Conservation (phyloP, 1,140 invertebrate species). For the Parasteatoda tepidariorum region DNA sequence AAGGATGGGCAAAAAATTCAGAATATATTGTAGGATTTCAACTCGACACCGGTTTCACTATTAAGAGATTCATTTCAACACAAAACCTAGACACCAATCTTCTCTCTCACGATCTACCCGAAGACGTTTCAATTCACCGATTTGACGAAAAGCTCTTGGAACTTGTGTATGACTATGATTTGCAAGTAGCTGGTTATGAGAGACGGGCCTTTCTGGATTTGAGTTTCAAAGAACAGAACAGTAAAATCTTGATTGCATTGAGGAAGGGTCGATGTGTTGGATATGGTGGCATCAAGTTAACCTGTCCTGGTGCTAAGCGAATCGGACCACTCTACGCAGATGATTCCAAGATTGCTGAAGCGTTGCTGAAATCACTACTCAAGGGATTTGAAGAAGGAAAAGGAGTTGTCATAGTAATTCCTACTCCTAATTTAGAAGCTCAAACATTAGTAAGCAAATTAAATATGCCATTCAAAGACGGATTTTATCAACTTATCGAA, state of each 20-base stretch:
- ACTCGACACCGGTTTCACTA: too few relatives aligned
- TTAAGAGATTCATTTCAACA: too few relatives aligned
- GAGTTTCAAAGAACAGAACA: conserved; percentile 44
- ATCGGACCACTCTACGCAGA: conserved; percentile 64
- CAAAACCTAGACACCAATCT: background rate
- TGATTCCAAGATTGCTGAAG: conserved; percentile 61
- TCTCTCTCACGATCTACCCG: background rate
- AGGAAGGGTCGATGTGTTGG: conserved; percentile 55
- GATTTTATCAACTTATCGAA: conserved; percentile 53
- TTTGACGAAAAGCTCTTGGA: conserved; percentile 1
- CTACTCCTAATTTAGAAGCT: conserved; percentile 57
- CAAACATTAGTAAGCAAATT: conserved; percentile 53
- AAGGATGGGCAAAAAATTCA: too few relatives aligned
- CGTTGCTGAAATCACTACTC: conserved; percentile 57
- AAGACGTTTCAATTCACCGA: background rate
- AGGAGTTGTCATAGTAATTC: conserved; percentile 56
- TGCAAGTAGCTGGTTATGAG: conserved; percentile 26
- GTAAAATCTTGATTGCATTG: conserved; percentile 54
- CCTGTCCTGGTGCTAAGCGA: conserved; percentile 42
- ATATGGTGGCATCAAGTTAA: conserved; percentile 58
- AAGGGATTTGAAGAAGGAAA: conserved; percentile 5
- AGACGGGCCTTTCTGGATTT: conserved; percentile 26
- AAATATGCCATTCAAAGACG: conserved; percentile 36
- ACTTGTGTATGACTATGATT: conserved; percentile 55
- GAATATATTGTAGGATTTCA: too few relatives aligned